A percentile compares a stretch with the other conserved stretches of the same genome.
These are phyloP conservation scores for Fratercula arctica DNA, from an alignment of 2,797 vertebrate genomes.

Conservation along the genomic window DNA sequence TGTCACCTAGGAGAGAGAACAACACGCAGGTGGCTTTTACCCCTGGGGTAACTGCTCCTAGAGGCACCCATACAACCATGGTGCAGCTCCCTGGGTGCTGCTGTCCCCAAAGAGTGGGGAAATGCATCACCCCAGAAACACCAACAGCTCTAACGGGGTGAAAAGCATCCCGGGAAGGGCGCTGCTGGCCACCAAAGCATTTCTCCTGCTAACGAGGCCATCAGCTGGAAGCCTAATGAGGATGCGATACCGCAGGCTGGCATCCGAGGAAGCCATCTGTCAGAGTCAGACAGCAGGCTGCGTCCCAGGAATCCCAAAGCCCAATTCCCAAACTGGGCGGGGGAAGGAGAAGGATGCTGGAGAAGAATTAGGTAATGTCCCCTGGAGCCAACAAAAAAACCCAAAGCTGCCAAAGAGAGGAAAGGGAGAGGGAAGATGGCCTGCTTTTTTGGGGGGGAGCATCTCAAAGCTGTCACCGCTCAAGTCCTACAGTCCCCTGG, in stretches of 20 bases:
- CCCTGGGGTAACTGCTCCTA: neutral
- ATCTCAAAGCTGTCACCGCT: neutral
- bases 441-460: neutral
- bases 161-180: accelerated
- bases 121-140: neutral
- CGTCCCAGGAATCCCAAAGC: neutral
- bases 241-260: accelerated
- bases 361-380: neutral
- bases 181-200: accelerated
- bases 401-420: neutral
- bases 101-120: accelerated
- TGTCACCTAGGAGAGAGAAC: slow-evolving; percentile 84
- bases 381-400: neutral
- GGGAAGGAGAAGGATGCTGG: neutral
- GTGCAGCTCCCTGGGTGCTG: neutral
- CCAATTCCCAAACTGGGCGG: neutral
- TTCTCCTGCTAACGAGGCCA: neutral
- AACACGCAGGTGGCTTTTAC: neutral
- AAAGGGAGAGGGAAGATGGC: neutral
- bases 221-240: neutral
- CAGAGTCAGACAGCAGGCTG: neutral
- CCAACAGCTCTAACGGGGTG: accelerated
- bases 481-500: neutral
- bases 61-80: accelerated
- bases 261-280: neutral